These are phyloP conservation scores for Osmerus eperlanus DNA, from an alignment of 2,113 vertebrate genomes.

Conservation along the genomic window DNA sequence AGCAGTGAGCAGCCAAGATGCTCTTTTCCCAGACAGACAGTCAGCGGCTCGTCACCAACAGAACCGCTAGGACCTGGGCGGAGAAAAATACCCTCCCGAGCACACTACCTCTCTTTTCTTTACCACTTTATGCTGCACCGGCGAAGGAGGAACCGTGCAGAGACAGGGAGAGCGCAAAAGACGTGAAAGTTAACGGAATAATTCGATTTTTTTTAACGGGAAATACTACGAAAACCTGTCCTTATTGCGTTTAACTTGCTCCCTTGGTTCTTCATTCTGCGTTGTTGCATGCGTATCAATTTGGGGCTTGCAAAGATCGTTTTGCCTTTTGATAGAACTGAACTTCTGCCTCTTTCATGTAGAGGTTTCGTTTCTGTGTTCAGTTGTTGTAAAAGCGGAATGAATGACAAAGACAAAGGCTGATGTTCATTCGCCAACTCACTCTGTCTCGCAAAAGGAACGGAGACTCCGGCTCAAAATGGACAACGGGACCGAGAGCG, in stretches of 20 bases:
- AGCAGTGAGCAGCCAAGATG: slow-evolving; percentile 53
- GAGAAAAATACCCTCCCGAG: slow-evolving; percentile 34
- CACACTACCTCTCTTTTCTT: slow-evolving; percentile 36
- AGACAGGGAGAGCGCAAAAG: background rate
- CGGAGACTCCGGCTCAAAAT: slow-evolving; percentile 75
- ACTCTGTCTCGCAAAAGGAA: slow-evolving; percentile 73
- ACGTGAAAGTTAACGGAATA: slow-evolving; percentile 33
- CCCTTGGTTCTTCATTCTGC: slow-evolving; percentile 10
- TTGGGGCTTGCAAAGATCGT: slow-evolving; percentile 28
- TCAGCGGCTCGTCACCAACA: slow-evolving; percentile 22
- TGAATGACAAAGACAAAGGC: slow-evolving; percentile 84
- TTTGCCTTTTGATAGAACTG: slow-evolving; percentile 36
- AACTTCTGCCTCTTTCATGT: slow-evolving; percentile 44
- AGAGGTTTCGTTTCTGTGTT: slow-evolving; percentile 49
- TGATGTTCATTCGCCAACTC: slow-evolving; percentile 71
- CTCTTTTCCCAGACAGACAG: slow-evolving; percentile 12
- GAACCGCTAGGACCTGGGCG: slow-evolving; percentile 55
- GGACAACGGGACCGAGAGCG: slow-evolving; percentile 69
- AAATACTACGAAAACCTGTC: background rate
- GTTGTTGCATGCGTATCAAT: slow-evolving; percentile 17
- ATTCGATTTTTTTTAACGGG: background rate
- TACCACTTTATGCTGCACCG: slow-evolving; percentile 36
- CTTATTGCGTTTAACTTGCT: background rate
- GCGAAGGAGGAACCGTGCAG: slow-evolving; percentile 3
- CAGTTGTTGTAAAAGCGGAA: slow-evolving; percentile 62